Percentiles rank a stretch among this genome's conserved stretches.
Conservation (phyloP, 2,888 invertebrate genomes). For the Falcaria lacertinaria region DNA sequence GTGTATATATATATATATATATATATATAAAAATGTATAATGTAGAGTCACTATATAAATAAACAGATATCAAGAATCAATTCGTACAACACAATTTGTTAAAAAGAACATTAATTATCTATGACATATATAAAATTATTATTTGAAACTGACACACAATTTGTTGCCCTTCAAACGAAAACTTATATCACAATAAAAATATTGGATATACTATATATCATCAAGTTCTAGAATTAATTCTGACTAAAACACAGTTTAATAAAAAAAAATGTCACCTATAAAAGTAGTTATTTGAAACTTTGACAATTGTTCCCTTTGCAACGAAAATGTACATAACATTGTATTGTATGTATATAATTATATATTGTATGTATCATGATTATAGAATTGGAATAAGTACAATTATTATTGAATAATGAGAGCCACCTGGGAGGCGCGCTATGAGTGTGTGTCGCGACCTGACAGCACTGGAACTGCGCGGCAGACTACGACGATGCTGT, state of each 20-base stretch:
- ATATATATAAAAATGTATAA: neutral
- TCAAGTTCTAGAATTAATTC: too few species aligned
- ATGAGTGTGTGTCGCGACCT: conserved; percentile 41
- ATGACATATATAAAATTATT: too few species aligned
- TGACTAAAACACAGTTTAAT: too few species aligned
- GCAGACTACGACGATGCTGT: conserved; percentile 14
- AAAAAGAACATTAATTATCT: too few species aligned
- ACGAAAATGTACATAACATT: conserved; percentile 70
- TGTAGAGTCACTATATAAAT: too few species aligned
- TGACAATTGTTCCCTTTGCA: conserved; percentile 66
- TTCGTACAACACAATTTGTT: too few species aligned
- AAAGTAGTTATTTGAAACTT: conserved; percentile 12
- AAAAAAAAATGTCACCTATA: neutral
- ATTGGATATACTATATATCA: too few species aligned
- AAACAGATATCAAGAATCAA: too few species aligned
- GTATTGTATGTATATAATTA: conserved; percentile 52
- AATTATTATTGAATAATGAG: conserved; percentile 72
- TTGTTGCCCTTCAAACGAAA: too few species aligned
- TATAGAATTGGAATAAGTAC: conserved; percentile 73
- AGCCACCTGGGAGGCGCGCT: conserved; percentile 56
- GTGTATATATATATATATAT: neutral
- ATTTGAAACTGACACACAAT: too few species aligned
- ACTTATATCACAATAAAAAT: too few species aligned
- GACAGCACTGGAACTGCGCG: conserved; percentile 36
- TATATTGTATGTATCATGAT: too few species aligned